Conservation (phyloP, 2,797 vertebrate genomes). For the Luscinia luscinia region DNA sequence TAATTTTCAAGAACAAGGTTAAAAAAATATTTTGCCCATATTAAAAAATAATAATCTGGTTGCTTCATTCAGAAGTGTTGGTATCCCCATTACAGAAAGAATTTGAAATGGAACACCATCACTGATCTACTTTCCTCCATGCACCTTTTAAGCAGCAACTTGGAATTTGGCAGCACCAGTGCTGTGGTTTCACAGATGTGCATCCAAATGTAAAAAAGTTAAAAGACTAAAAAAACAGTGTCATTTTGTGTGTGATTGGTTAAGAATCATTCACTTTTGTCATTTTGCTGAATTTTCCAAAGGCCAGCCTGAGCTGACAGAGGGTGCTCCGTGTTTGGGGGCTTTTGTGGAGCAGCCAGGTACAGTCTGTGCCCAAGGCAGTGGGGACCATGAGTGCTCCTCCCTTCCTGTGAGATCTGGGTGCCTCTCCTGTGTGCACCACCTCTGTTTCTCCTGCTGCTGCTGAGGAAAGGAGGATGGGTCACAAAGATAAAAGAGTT, state of each 20-base stretch:
- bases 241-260: neutral
- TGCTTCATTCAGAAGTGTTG: neutral
- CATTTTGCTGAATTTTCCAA: neutral
- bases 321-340: fast-evolving
- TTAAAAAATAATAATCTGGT: conserved; percentile 36
- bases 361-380: neutral
- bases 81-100: neutral
- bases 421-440: neutral
- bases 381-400: neutral
- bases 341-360: fast-evolving
- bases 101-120: neutral
- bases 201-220: conserved; percentile 1
- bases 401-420: neutral
- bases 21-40: conserved; percentile 47
- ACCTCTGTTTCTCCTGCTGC: neutral
- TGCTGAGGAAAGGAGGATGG: neutral
- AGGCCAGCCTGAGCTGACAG: neutral
- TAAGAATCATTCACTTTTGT: neutral
- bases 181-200: conserved; percentile 10
- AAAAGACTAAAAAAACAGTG: neutral
- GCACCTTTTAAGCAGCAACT: neutral
- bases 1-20: conserved; percentile 44
- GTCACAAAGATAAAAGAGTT: neutral
- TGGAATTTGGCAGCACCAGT: neutral
- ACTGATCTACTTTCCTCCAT: neutral